Evolutionary conservation across 2,113 vertebrate genomes (phyloP).

Genomic region (Jaculus jaculus): DNA sequence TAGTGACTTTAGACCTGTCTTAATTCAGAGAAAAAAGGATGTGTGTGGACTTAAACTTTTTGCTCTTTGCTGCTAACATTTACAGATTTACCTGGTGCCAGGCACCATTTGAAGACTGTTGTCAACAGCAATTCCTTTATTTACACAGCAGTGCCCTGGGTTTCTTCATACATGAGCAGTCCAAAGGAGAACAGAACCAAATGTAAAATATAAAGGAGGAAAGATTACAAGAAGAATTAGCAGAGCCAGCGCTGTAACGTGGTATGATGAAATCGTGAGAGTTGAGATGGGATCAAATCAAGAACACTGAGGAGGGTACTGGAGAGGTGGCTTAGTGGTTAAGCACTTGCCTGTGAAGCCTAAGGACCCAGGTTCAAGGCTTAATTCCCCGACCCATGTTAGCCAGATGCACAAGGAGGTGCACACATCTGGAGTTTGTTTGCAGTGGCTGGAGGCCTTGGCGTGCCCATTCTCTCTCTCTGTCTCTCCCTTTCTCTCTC

Average conservation of each 20-base stretch:
- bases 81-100: accelerated
- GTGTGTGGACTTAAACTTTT: not conserved
- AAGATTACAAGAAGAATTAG: accelerated
- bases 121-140: not conserved
- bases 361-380: too few species aligned
- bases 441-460: too few species aligned
- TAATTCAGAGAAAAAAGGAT: not conserved
- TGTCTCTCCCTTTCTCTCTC: too few species aligned
- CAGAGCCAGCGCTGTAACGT: not conserved
- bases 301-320: accelerated
- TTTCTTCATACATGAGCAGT: too few species aligned
- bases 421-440: too few species aligned
- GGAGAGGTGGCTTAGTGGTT: too few species aligned
- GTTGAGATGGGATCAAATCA: not conserved
- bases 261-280: not conserved
- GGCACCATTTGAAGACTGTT: not conserved
- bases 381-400: too few species aligned
- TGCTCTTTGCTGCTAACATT: not conserved
- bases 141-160: not conserved
- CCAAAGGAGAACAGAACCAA: not conserved
- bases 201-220: not conserved
- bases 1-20: not conserved
- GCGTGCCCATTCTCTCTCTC: too few species aligned
- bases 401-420: too few species aligned
- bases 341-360: too few species aligned